phyloP scores from a whole-genome alignment of 2,113 vertebrate genomes.

The Solea solea region DNA sequence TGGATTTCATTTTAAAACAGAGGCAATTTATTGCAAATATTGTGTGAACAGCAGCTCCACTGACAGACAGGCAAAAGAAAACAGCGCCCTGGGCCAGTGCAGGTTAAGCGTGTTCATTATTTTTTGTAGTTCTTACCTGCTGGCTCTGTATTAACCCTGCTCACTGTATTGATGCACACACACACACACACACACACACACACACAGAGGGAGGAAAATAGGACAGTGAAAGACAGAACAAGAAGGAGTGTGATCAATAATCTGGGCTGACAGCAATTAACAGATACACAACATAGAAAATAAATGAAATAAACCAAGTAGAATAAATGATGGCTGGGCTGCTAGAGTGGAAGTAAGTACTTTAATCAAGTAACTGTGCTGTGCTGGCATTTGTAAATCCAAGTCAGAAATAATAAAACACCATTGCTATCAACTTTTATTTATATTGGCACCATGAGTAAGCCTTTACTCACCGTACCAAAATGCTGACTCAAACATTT shows the following conservation, averaged over 20 bases:
- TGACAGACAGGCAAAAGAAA: conserved; percentile 43
- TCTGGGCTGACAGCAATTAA: conserved; percentile 14
- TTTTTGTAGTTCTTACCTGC: conserved; percentile 62
- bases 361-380: conserved; percentile 40
- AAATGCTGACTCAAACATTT: conserved; percentile 16
- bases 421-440: conserved; percentile 36
- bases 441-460: conserved; percentile 10
- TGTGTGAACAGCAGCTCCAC: conserved; percentile 16
- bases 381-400: conserved; percentile 27
- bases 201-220: conserved; percentile 1
- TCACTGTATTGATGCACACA: conserved; percentile 36
- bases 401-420: conserved; percentile 33
- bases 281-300: conserved; percentile 44
- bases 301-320: conserved; percentile 38
- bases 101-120: conserved; percentile 75
- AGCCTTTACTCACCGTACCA: neutral
- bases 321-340: conserved; percentile 14
- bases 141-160: conserved; percentile 29
- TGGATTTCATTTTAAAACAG: conserved; percentile 48
- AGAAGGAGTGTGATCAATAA: conserved; percentile 28
- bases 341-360: conserved; percentile 17
- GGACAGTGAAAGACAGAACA: neutral
- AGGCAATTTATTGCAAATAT: conserved; percentile 30
- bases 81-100: conserved; percentile 41
- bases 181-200: too few species aligned